These are phyloP conservation scores for Hedya salicella DNA, from an alignment of 2,888 invertebrate species.

Conservation along the genomic window DNA sequence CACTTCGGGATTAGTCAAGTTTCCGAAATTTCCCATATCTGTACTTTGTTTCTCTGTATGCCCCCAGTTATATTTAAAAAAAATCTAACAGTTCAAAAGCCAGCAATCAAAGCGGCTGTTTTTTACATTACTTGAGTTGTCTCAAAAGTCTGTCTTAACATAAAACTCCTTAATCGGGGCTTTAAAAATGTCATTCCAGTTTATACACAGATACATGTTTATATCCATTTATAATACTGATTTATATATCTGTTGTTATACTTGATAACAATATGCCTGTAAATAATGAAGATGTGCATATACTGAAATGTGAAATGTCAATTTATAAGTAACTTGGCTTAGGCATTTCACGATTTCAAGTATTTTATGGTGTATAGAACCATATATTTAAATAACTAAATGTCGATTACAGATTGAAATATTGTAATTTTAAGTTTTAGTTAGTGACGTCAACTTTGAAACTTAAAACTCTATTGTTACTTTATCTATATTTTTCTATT, in stretches of 20 bases:
- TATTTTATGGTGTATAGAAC: not conserved
- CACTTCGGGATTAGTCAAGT: no score
- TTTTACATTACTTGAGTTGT: not conserved
- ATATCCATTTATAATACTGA: constrained; percentile 4
- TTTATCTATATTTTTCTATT: constrained; percentile 22
- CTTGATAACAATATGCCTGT: not conserved
- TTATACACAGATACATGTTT: constrained; percentile 1
- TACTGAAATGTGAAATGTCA: not conserved
- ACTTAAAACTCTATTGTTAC: constrained; percentile 2
- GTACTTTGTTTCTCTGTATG: no score
- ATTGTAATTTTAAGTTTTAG: constrained; percentile 2
- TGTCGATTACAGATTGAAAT: not conserved
- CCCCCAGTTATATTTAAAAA: not conserved
- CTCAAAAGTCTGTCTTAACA: constrained; percentile 6
- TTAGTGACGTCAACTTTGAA: not conserved
- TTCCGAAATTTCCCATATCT: no score
- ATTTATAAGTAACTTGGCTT: constrained; percentile 7
- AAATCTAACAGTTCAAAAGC: not conserved
- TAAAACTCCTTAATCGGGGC: not conserved
- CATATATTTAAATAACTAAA: constrained; percentile 1
- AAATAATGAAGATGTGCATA: constrained; percentile 23
- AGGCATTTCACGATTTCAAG: not conserved
- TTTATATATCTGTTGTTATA: constrained; percentile 9
- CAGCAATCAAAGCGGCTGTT: not conserved
- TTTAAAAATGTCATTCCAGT: constrained; percentile 35